A percentile compares a stretch with the other conserved stretches of the same genome.
Evolutionary conservation across 2,113 vertebrate genomes (phyloP).

Genomic region (Bombycilla garrulus): DNA sequence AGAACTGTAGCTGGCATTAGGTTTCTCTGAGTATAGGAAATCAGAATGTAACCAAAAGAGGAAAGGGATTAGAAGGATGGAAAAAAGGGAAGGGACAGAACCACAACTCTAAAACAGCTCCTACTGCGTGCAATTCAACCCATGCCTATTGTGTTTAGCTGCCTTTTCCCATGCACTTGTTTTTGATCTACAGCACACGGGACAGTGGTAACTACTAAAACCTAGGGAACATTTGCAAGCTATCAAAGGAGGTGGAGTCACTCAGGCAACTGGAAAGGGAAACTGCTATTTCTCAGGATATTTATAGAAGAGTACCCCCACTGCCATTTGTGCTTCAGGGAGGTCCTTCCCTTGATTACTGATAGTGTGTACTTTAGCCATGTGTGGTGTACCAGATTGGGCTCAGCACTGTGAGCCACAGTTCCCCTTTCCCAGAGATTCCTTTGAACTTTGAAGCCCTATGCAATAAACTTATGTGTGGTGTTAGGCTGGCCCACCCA

Average conservation of each 20-base stretch:
- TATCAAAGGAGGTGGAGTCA: conserved; percentile 68
- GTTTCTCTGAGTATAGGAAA: neutral
- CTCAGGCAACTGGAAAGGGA: conserved; percentile 63
- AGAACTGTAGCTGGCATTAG: neutral
- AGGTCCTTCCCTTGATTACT: conserved; percentile 74
- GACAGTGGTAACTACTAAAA: conserved; percentile 36
- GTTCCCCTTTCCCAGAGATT: conserved; percentile 57
- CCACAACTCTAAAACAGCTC: neutral
- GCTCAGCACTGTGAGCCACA: conserved; percentile 11
- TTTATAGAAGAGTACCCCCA: conserved; percentile 76
- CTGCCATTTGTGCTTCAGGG: conserved; percentile 72
- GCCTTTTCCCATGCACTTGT: conserved; percentile 12
- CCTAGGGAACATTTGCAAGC: conserved; percentile 63
- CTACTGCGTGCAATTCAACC: conserved; percentile 21
- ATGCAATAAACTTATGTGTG: conserved; percentile 46
- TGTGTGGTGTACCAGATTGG: conserved; percentile 70
- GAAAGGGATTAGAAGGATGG: neutral
- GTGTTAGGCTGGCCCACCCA: conserved; percentile 69
- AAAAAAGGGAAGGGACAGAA: conserved; percentile 16
- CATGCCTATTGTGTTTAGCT: conserved; percentile 13
- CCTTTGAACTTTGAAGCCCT: conserved; percentile 70
- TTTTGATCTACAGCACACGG: conserved; percentile 34
- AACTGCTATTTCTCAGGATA: conserved; percentile 63
- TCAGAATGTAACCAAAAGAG: neutral
- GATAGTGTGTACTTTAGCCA: conserved; percentile 74